These are phyloP conservation scores for Anthopleura sola DNA, from an alignment of 64 coral and sea anemone species.

Conservation along the genomic window DNA sequence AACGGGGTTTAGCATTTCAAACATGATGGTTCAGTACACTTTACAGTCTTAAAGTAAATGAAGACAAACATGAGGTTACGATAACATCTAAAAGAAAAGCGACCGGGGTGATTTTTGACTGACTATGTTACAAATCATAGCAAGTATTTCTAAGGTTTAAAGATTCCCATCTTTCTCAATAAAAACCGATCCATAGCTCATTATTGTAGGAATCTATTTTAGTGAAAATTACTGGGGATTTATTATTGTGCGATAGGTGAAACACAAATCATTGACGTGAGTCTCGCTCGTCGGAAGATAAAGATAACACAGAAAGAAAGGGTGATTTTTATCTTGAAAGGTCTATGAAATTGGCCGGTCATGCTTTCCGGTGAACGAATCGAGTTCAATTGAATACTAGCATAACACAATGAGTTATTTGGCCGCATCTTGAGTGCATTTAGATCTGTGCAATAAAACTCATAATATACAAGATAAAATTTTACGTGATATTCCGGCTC, in stretches of 20 bases:
- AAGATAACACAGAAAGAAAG: conserved; percentile 32
- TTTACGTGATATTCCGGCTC: conserved; percentile 24
- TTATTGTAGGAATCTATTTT: neutral
- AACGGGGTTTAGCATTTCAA: conserved; percentile 26
- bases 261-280: conserved; percentile 15
- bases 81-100: conserved; percentile 31
- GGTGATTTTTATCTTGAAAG: conserved; percentile 39
- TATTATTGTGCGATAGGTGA: neutral
- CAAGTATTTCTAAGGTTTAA: neutral
- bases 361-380: conserved; percentile 22
- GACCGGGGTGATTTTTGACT: neutral
- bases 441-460: conserved; percentile 37
- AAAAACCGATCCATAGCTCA: neutral
- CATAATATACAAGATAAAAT: conserved; percentile 12
- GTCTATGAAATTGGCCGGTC: conserved; percentile 37
- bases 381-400: conserved; percentile 21
- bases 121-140: conserved; percentile 2
- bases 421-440: conserved; percentile 22
- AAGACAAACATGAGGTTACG: conserved; percentile 26
- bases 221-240: conserved; percentile 10
- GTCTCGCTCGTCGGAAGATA: conserved; percentile 33
- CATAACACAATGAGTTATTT: conserved; percentile 16
- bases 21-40: conserved; percentile 22
- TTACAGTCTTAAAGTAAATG: conserved; percentile 25
- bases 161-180: conserved; percentile 12